Evolutionary conservation across 2,113 vertebrate species (phyloP).

Genomic region (Anseranas semipalmata): DNA sequence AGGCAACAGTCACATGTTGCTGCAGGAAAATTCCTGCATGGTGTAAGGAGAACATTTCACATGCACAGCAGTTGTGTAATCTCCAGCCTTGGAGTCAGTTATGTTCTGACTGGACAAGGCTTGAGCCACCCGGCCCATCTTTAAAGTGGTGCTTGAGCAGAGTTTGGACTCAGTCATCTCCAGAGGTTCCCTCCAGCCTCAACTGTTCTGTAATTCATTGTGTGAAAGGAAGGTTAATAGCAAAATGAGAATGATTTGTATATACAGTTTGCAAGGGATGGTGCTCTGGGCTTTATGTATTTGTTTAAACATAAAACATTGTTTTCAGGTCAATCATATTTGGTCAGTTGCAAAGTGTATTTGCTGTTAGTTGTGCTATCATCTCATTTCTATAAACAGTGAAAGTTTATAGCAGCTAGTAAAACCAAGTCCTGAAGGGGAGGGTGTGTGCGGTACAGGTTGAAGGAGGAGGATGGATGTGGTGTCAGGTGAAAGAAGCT

Average conservation of each 20-base stretch:
- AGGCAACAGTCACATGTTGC: not conserved
- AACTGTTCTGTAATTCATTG: not conserved
- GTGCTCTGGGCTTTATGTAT: not conserved
- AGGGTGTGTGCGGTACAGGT: fast-evolving
- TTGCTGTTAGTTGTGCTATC: not conserved
- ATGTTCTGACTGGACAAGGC: not conserved
- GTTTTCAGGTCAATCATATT: not conserved
- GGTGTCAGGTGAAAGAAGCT: not conserved
- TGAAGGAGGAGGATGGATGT: not conserved
- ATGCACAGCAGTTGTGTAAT: fast-evolving
- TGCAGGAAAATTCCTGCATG: not conserved
- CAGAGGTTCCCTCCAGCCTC: not conserved
- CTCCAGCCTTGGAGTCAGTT: not conserved
- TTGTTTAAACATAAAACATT: not conserved
- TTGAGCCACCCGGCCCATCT: fast-evolving
- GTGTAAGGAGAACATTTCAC: fast-evolving
- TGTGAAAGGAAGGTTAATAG: not conserved
- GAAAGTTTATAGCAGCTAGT: not conserved
- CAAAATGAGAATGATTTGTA: not conserved
- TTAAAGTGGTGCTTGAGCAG: not conserved
- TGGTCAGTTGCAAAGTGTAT: not conserved
- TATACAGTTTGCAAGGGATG: not conserved
- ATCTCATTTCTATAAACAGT: not conserved
- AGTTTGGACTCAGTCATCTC: fast-evolving
- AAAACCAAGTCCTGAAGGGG: not conserved